phyloP scores from a whole-genome alignment of 2,797 vertebrate genomes.

The Acanthopagrus latus region DNA sequence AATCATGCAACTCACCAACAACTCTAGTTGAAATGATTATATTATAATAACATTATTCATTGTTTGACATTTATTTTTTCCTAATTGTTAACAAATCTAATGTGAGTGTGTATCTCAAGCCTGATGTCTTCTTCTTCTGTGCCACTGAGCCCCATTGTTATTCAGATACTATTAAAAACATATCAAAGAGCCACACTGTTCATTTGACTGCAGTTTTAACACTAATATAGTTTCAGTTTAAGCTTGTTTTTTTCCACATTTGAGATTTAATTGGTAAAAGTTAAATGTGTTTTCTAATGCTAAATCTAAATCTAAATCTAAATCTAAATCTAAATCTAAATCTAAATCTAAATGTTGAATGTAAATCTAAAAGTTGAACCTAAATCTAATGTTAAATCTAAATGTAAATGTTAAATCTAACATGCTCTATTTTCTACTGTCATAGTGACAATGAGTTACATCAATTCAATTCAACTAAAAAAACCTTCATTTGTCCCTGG shows the following conservation, averaged over 20 bases:
- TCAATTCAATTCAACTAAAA: no score
- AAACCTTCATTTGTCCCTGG: no score
- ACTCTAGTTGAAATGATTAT: background rate
- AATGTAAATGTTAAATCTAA: no score
- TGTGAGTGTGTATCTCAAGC: background rate
- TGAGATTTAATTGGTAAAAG: no score
- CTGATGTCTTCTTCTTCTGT: background rate
- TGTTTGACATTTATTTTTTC: background rate
- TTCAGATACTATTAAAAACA: background rate
- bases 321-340: no score
- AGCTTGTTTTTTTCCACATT: no score
- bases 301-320: no score
- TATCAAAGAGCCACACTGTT: background rate
- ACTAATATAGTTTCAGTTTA: background rate
- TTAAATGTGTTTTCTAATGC: no score
- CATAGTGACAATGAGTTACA: no score
- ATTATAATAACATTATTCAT: background rate
- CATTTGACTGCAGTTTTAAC: background rate
- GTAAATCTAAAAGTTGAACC: no score
- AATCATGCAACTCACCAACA: conserved; percentile 9
- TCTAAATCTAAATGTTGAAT: no score
- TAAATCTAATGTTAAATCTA: no score
- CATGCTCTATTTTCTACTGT: background rate
- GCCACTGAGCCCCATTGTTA: background rate
- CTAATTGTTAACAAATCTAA: background rate